Evolutionary conservation across 2,113 vertebrate species (phyloP).

Genomic region (Amazona guildingii): DNA sequence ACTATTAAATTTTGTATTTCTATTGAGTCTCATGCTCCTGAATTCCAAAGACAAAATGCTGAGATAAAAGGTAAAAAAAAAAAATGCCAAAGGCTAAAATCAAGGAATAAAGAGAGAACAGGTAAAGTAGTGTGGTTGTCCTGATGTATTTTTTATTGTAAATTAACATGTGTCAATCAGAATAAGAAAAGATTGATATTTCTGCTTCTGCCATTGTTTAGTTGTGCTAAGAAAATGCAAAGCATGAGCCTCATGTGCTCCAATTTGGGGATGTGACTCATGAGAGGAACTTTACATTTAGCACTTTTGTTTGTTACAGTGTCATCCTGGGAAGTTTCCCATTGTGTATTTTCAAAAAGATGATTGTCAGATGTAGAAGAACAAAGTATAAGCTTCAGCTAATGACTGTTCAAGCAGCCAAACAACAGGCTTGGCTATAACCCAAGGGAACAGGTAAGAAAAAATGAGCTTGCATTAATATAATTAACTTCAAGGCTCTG

Average conservation of each 20-base stretch:
- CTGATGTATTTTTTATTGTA: background rate
- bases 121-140: background rate
- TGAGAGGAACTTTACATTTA: background rate
- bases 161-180: background rate
- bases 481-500: background rate
- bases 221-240: background rate
- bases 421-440: background rate
- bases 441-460: background rate
- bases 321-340: background rate
- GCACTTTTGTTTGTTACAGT: background rate
- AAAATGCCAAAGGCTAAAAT: background rate
- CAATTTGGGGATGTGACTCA: background rate
- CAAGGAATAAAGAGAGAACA: background rate
- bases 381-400: background rate
- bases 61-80: background rate
- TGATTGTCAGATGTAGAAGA: background rate
- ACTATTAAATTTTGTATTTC: background rate
- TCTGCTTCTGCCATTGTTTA: background rate
- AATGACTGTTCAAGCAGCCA: background rate
- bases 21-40: background rate
- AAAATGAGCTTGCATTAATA: background rate
- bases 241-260: background rate
- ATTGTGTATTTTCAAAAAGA: background rate
- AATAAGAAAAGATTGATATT: background rate
- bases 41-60: background rate